A percentile compares a stretch with the other conserved stretches of the same genome.
phyloP scores from a whole-genome alignment of 1,140 invertebrate genomes.

The Pemphigus obesinymphae region DNA sequence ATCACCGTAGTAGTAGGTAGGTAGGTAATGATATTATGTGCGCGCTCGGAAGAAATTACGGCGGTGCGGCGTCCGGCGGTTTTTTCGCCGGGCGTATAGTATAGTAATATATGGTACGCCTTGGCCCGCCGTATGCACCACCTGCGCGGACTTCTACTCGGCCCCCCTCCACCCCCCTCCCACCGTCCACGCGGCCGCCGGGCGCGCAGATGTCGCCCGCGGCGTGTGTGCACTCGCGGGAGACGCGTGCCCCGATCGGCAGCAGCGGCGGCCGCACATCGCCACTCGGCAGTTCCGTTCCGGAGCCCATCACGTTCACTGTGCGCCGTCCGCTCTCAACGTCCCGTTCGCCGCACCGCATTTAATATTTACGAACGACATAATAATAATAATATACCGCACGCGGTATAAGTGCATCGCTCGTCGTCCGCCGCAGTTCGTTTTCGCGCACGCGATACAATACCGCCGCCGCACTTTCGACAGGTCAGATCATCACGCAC shows the following conservation, averaged over 20 bases:
- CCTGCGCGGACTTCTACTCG: not conserved
- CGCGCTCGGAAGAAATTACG: no score
- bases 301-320: conserved; percentile 17
- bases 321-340: not conserved
- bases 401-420: not conserved
- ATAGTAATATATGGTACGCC: not conserved
- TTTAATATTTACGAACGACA: not conserved
- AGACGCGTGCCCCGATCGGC: conserved; percentile 30
- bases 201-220: conserved; percentile 25
- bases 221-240: no score
- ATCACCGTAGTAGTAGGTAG: no score
- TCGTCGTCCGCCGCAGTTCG: not conserved
- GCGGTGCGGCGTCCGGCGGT: not conserved
- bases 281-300: conserved; percentile 4
- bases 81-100: not conserved
- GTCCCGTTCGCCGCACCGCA: not conserved
- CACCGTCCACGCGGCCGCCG: not conserved
- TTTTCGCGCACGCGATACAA: no score
- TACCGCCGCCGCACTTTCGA: not conserved
- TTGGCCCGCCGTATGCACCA: not conserved
- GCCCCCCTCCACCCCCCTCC: not conserved
- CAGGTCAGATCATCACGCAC: not conserved
- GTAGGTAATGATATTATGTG: no score
- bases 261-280: not conserved
- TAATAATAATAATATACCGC: not conserved